Conservation (phyloP, 2,888 invertebrate genomes). For the Margaritifera margaritifera region DNA sequence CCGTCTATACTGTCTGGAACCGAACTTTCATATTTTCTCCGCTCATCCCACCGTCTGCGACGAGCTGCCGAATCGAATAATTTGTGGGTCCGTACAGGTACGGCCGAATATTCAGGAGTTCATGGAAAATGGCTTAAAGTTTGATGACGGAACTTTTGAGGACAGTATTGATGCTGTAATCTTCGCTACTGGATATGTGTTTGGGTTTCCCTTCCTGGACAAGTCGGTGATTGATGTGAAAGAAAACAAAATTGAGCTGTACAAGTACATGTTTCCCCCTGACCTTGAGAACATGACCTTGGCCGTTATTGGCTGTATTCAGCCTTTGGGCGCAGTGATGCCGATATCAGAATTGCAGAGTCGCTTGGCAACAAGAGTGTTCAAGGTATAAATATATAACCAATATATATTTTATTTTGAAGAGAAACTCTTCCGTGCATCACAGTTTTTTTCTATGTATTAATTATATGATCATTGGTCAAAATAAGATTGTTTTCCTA, state of each 20-base stretch:
- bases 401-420: too few relatives aligned
- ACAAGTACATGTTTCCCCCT: conserved; percentile 72
- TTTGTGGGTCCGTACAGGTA: conserved; percentile 66
- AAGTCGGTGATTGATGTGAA: conserved; percentile 54
- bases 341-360: conserved; percentile 75
- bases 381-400: too few relatives aligned
- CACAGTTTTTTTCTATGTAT: too few relatives aligned
- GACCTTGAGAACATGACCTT: conserved; percentile 66
- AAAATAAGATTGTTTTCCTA: too few relatives aligned
- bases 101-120: conserved; percentile 57
- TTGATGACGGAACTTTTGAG: conserved; percentile 56
- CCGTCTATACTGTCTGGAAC: too few relatives aligned
- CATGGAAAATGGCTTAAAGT: conserved; percentile 56
- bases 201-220: conserved; percentile 72
- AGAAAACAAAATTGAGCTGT: conserved; percentile 68
- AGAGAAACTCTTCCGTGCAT: too few relatives aligned
- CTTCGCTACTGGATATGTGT: conserved; percentile 70
- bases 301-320: conserved; percentile 73
- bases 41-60: conserved; percentile 71
- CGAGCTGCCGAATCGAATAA: conserved; percentile 69
- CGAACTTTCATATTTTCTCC: too few relatives aligned
- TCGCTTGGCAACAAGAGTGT: conserved; percentile 71
- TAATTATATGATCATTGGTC: too few relatives aligned
- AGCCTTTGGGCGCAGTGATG: conserved; percentile 74
- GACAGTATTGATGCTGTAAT: conserved; percentile 66